A percentile compares a stretch with the other conserved stretches of the same genome.
These are phyloP conservation scores for Brenthis ino DNA, from an alignment of 2,888 invertebrate species.

Conservation along the genomic window DNA sequence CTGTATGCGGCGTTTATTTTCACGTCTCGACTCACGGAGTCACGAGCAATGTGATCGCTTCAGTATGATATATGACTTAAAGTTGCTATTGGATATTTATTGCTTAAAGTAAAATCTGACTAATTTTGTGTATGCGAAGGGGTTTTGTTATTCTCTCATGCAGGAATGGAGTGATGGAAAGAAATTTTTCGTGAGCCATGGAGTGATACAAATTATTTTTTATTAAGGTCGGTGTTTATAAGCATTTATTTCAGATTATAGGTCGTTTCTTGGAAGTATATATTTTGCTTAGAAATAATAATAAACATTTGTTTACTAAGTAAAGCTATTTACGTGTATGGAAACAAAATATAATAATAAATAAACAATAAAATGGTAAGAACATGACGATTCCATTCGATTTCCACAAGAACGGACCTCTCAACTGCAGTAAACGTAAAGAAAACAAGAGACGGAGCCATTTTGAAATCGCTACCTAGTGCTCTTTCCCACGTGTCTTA, in stretches of 20 bases:
- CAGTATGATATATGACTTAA: too few species aligned
- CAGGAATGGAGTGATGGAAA: too few species aligned
- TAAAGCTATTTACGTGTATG: slow-evolving; percentile 2
- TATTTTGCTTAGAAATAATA: too few species aligned
- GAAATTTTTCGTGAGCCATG: too few species aligned
- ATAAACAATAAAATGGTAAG: slow-evolving; percentile 25
- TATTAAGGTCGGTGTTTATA: too few species aligned
- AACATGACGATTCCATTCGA: slow-evolving; percentile 25
- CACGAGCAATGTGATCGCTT: neutral
- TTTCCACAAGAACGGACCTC: slow-evolving; percentile 25
- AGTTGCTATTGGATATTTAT: slow-evolving; percentile 4
- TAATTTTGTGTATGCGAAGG: too few species aligned
- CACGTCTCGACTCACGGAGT: slow-evolving; percentile 24
- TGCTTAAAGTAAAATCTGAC: too few species aligned
- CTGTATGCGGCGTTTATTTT: slow-evolving; percentile 31
- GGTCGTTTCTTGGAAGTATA: too few species aligned
- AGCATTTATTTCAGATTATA: too few species aligned
- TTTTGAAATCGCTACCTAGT: slow-evolving; percentile 52
- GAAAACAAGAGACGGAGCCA: slow-evolving; percentile 34
- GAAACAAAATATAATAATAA: slow-evolving; percentile 21
- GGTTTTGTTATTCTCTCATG: too few species aligned
- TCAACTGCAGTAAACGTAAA: slow-evolving; percentile 33
- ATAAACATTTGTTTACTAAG: neutral
- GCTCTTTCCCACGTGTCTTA: slow-evolving; percentile 57
- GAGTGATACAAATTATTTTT: too few species aligned